A percentile compares a stretch with the other conserved stretches of the same genome.
Conservation (phyloP, 2,797 vertebrate species). For the Oophaga sylvatica region DNA sequence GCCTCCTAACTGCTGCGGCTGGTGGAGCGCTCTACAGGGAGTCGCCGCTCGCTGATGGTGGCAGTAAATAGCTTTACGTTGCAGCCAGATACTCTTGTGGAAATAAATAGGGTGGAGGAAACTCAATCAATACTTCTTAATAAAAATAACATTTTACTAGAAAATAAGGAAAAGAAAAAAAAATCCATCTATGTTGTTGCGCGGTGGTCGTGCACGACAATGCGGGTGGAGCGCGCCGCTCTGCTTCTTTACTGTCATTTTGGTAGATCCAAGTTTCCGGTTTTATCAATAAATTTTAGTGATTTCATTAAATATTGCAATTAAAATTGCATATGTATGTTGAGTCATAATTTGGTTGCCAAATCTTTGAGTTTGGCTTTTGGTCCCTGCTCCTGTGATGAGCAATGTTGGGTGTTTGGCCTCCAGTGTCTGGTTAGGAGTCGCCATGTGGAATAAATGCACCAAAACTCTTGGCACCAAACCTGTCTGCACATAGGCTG, state of each 20-base stretch:
- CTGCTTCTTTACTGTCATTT: background rate
- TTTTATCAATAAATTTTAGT: background rate
- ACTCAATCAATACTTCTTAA: conserved; percentile 43
- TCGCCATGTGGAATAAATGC: too few relatives aligned
- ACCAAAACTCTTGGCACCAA: too few relatives aligned
- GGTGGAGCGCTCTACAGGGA: conserved; percentile 34
- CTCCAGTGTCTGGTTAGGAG: too few relatives aligned
- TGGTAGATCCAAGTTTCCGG: background rate
- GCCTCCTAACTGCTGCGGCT: background rate
- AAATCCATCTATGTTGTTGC: conserved; percentile 17
- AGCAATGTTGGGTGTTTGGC: background rate
- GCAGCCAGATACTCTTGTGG: background rate
- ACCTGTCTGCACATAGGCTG: too few relatives aligned
- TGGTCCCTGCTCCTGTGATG: background rate
- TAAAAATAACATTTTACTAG: conserved; percentile 44
- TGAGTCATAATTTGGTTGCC: background rate
- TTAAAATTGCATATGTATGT: background rate
- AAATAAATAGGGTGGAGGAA: conserved; percentile 37
- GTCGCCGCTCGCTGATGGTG: conserved; percentile 8
- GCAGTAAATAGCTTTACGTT: conserved; percentile 31
- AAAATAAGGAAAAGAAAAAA: conserved; percentile 16
- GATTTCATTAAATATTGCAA: background rate
- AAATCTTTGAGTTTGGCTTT: background rate
- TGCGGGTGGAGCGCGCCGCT: background rate
- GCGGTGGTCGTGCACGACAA: background rate